Conservation (phyloP, 2,888 invertebrate genomes). For the Spisula solida region DNA sequence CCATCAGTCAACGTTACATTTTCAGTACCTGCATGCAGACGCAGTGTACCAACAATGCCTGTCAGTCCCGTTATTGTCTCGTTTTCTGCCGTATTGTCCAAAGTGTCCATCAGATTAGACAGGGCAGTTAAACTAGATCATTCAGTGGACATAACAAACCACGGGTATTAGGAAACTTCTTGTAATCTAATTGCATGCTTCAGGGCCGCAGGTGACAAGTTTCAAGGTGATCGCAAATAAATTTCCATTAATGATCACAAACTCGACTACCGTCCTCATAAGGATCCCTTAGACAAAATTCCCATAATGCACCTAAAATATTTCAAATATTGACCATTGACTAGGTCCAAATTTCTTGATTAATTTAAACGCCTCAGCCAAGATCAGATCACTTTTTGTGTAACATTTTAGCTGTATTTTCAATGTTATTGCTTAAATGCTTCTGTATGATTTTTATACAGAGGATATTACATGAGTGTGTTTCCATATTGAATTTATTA, state of each 20-base stretch:
- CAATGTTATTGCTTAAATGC: too few relatives aligned
- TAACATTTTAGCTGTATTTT: too few relatives aligned
- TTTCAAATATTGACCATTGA: neutral
- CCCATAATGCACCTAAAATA: slow-evolving; percentile 46
- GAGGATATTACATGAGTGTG: too few relatives aligned
- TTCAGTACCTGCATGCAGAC: slow-evolving; percentile 47
- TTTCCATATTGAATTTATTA: too few relatives aligned
- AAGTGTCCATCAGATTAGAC: slow-evolving; percentile 52
- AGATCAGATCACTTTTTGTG: too few relatives aligned
- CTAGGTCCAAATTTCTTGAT: too few relatives aligned
- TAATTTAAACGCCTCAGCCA: too few relatives aligned
- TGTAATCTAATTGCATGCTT: slow-evolving; percentile 52
- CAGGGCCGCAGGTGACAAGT: slow-evolving; percentile 41
- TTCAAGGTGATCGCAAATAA: neutral
- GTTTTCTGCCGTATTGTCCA: slow-evolving; percentile 39
- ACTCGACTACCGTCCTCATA: neutral
- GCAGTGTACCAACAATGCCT: slow-evolving; percentile 47
- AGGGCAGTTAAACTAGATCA: slow-evolving; percentile 13
- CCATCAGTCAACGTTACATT: slow-evolving; percentile 42
- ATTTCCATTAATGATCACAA: slow-evolving; percentile 11
- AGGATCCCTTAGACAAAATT: neutral
- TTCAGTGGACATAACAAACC: slow-evolving; percentile 52
- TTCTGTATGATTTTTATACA: too few relatives aligned
- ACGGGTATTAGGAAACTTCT: slow-evolving; percentile 38
- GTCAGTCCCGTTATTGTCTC: slow-evolving; percentile 43